Conservation (phyloP, 53 echinoderm and acorn worm genomes). For the Crossaster papposus region DNA sequence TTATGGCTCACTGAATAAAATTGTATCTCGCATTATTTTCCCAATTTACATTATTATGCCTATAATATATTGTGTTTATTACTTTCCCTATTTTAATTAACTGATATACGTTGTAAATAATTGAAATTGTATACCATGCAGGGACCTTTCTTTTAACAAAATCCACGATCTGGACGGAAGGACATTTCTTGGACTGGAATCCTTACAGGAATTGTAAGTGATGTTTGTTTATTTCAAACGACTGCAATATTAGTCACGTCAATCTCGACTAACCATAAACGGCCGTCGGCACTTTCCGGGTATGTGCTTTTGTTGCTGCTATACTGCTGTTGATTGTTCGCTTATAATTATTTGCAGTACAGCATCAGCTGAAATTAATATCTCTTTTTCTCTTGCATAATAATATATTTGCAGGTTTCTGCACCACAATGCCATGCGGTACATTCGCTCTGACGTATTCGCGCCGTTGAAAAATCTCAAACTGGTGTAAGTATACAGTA, state of each 20-base stretch:
- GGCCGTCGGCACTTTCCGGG: too few species aligned
- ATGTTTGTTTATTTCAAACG: too few species aligned
- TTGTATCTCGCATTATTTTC: too few species aligned
- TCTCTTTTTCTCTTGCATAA: too few species aligned
- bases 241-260: too few species aligned
- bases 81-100: not conserved
- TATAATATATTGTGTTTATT: too few species aligned
- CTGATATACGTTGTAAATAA: not conserved
- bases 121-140: not conserved
- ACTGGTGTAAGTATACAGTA: slow-evolving; percentile 17
- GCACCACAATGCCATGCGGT: slow-evolving; percentile 16
- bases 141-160: slow-evolving; percentile 45
- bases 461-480: not conserved
- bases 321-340: too few species aligned
- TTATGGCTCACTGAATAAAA: not conserved
- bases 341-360: too few species aligned
- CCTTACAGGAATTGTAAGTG: slow-evolving; percentile 46
- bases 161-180: slow-evolving; percentile 19
- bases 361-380: too few species aligned
- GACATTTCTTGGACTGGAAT: slow-evolving; percentile 29
- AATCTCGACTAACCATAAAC: too few species aligned
- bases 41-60: too few species aligned
- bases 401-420: slow-evolving; percentile 27
- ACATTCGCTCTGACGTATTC: not conserved
- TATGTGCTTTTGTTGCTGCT: too few species aligned